Percentiles rank a stretch among this genome's conserved stretches.
phyloP scores from a whole-genome alignment of 2,888 invertebrate genomes.

The Xylophagus ater region DNA sequence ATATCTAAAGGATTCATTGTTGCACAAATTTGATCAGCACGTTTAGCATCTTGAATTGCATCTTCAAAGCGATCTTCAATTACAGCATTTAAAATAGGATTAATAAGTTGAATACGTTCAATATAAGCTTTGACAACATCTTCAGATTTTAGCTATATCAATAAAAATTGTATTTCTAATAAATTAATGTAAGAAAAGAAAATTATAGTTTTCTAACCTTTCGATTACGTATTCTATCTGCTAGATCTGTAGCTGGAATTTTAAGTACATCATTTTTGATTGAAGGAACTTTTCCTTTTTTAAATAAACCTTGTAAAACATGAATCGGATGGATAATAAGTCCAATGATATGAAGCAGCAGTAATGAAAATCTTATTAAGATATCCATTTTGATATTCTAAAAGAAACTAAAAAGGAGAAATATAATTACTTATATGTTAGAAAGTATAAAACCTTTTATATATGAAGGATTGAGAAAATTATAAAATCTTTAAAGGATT shows the following conservation, averaged over 20 bases:
- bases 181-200: background rate
- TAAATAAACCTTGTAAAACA: conserved; percentile 10
- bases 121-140: conserved; percentile 51
- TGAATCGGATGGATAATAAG: conserved; percentile 17
- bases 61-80: conserved; percentile 52
- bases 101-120: conserved; percentile 51
- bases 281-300: conserved; percentile 15
- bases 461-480: too few species aligned
- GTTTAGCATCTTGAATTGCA: conserved; percentile 52
- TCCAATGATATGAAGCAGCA: conserved; percentile 18
- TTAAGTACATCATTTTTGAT: conserved; percentile 19
- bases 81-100: conserved; percentile 56
- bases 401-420: too few species aligned
- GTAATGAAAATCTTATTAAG: conserved; percentile 17
- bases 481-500: too few species aligned
- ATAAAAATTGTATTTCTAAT: background rate
- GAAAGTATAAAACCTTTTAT: too few species aligned
- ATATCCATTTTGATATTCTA: conserved; percentile 22
- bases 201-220: conserved; percentile 43
- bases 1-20: conserved; percentile 27
- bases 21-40: conserved; percentile 42
- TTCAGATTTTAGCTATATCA: conserved; percentile 47
- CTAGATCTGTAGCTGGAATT: conserved; percentile 43
- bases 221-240: conserved; percentile 46
- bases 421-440: too few species aligned